Evolutionary conservation across 1,140 invertebrate species (phyloP).

Genomic region (Octopus sinensis): DNA sequence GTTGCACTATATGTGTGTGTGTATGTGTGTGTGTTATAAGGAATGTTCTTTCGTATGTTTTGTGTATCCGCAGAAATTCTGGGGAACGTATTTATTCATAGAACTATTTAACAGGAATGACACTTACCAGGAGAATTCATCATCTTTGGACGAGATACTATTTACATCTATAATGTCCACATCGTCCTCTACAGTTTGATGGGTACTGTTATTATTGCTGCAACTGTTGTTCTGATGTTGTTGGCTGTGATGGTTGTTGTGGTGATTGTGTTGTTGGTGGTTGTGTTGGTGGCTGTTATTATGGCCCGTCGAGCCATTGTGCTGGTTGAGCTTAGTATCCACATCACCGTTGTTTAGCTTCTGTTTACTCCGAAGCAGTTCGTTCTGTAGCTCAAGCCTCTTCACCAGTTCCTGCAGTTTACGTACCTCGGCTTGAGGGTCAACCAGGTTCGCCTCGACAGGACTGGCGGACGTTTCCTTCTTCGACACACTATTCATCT

Average conservation of each 20-base stretch:
- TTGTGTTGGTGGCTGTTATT: conserved; percentile 14
- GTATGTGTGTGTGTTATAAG: too few relatives aligned
- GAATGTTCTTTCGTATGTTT: too few relatives aligned
- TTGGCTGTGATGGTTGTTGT: not conserved
- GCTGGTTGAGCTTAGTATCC: conserved; percentile 34
- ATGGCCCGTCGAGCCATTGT: conserved; percentile 13
- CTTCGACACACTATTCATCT: conserved; percentile 24
- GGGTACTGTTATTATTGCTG: conserved; percentile 21
- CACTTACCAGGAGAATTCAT: conserved; percentile 51
- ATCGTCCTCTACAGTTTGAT: conserved; percentile 33
- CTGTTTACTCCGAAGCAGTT: conserved; percentile 52
- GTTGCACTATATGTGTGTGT: too few relatives aligned
- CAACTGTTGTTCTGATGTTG: conserved; percentile 20
- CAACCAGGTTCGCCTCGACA: conserved; percentile 24
- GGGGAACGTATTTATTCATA: too few relatives aligned
- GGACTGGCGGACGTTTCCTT: conserved; percentile 32
- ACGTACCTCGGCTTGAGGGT: conserved; percentile 55
- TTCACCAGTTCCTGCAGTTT: conserved; percentile 58
- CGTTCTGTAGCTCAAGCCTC: conserved; percentile 57
- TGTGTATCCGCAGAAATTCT: too few relatives aligned
- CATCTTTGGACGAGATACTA: conserved; percentile 36
- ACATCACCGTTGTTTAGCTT: conserved; percentile 38
- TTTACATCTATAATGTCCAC: conserved; percentile 44
- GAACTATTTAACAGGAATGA: not conserved
- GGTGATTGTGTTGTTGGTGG: conserved; percentile 29